Evolutionary conservation across 2,888 invertebrate genomes (phyloP).

Genomic region (Dioctria rufipes): DNA sequence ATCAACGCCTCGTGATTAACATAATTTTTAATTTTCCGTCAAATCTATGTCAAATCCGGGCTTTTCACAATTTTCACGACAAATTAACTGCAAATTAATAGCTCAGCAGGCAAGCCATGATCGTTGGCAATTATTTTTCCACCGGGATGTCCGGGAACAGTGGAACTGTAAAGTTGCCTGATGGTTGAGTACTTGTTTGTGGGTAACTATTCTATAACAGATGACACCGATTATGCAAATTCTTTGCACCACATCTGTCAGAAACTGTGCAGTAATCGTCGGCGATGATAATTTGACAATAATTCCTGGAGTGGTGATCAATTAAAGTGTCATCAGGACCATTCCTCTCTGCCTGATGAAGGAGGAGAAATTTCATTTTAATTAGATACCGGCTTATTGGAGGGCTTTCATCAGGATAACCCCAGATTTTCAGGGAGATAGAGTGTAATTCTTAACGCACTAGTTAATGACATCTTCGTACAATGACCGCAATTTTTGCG

Average conservation of each 20-base stretch:
- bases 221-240: slow-evolving; percentile 59
- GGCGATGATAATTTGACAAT: slow-evolving; percentile 47
- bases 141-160: slow-evolving; percentile 43
- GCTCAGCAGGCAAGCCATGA: slow-evolving; percentile 16
- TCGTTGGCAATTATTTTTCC: slow-evolving; percentile 34
- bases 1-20: slow-evolving; percentile 51
- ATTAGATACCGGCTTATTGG: slow-evolving; percentile 41
- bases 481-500: background rate
- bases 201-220: slow-evolving; percentile 45
- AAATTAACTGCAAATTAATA: slow-evolving; percentile 57
- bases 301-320: slow-evolving; percentile 50
- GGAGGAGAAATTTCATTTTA: slow-evolving; percentile 54
- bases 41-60: slow-evolving; percentile 58
- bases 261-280: slow-evolving; percentile 19
- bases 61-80: slow-evolving; percentile 56
- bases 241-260: slow-evolving; percentile 55
- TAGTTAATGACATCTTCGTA: slow-evolving; percentile 19
- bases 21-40: slow-evolving; percentile 58
- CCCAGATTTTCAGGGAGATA: background rate
- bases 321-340: slow-evolving; percentile 57
- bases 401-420: slow-evolving; percentile 33
- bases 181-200: slow-evolving; percentile 12
- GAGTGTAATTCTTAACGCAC: slow-evolving; percentile 30
- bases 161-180: background rate
- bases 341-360: background rate